Evolutionary conservation across 2,797 vertebrate genomes (phyloP).

Genomic region (Etheostoma perlongum): DNA sequence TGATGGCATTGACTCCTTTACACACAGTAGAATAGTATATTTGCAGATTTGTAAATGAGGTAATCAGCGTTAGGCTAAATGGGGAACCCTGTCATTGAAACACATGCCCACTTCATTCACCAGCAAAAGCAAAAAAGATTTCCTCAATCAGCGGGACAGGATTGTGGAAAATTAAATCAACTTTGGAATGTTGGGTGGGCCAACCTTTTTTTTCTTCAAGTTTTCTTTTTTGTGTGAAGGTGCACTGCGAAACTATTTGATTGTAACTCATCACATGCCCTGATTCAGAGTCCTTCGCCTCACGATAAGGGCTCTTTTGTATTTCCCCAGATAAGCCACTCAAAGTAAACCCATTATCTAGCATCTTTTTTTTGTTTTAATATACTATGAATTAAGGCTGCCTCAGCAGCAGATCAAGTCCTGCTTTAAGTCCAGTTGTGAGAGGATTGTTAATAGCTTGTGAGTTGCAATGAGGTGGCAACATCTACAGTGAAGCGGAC

Average conservation of each 20-base stretch:
- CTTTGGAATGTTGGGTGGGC: conserved; percentile 83
- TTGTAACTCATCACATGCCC: conserved; percentile 84
- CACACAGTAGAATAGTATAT: conserved; percentile 86
- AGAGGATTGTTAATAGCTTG: conserved; percentile 80
- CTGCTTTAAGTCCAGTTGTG: conserved; percentile 79
- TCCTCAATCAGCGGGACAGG: conserved; percentile 72
- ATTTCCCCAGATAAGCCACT: conserved; percentile 77
- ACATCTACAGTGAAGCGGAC: conserved; percentile 80
- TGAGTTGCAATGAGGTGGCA: conserved; percentile 75
- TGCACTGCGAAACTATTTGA: conserved; percentile 81
- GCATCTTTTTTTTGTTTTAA: conserved; percentile 15
- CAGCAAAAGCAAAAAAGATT: conserved; percentile 61
- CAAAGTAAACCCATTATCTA: conserved; percentile 60
- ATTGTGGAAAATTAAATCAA: conserved; percentile 68
- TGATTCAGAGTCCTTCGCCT: conserved; percentile 77
- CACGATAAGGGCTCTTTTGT: conserved; percentile 68
- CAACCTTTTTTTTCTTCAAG: conserved; percentile 51
- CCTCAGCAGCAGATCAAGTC: conserved; percentile 68
- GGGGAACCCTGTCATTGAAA: conserved; percentile 81
- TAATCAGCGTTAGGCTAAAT: conserved; percentile 85
- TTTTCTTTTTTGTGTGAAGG: conserved; percentile 62
- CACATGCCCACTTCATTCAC: conserved; percentile 77
- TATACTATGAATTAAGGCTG: conserved; percentile 74
- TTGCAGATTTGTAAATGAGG: conserved; percentile 90
- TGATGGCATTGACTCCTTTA: conserved; percentile 86